Conservation (phyloP, 2,113 vertebrate species). For the Cyrtonyx montezumae region DNA sequence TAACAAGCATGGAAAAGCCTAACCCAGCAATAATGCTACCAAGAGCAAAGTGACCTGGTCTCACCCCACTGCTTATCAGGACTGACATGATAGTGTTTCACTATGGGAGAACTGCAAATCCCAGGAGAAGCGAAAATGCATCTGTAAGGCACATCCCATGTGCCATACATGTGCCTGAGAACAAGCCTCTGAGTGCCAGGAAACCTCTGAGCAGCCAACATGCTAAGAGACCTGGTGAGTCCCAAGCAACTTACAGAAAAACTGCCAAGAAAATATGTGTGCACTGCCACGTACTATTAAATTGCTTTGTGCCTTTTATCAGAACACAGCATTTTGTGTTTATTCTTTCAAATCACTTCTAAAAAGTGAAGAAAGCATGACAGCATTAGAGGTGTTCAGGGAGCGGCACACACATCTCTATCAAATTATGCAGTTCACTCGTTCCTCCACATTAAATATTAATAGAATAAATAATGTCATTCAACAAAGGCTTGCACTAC, state of each 20-base stretch:
- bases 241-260: neutral
- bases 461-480: neutral
- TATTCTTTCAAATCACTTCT: neutral
- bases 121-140: neutral
- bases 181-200: neutral
- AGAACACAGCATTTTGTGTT: neutral
- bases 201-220: neutral
- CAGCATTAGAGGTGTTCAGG: neutral
- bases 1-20: neutral
- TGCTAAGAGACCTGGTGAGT: neutral
- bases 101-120: neutral
- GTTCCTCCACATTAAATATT: slow-evolving; percentile 23
- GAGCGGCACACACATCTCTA: neutral
- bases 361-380: neutral
- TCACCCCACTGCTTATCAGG: neutral
- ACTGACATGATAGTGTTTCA: neutral
- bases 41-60: neutral
- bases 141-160: neutral
- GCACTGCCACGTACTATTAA: neutral
- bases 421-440: neutral
- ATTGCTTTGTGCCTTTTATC: neutral
- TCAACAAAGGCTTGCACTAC: slow-evolving; percentile 33
- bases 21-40: neutral
- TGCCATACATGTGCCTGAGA: too few species aligned
- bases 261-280: neutral